Evolutionary conservation across 2,797 vertebrate species (phyloP), one percentile per base, ranked within the genome.

Genomic region (Tympanoctomys barrerae): DNA sequence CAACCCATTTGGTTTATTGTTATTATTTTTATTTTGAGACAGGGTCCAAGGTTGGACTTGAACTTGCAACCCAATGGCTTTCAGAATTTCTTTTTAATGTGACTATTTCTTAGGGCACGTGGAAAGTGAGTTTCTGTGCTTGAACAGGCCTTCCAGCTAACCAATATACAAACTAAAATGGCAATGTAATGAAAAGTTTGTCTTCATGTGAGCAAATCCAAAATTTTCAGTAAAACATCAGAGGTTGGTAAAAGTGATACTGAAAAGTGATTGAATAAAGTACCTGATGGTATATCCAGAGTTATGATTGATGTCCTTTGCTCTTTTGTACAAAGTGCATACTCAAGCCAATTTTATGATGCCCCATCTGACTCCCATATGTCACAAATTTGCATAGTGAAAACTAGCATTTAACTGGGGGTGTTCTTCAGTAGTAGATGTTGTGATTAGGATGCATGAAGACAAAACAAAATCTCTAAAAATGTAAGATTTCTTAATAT

Each of bases 201-300:
- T 79, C 70, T 94, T 28, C 26, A 78, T 91, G 42, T 87, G 21
- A 64, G 24, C 33, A 88, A 91, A 52, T 78, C 7, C 19, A 82
- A 75, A 49, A 68, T 95, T 92, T 90, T 78, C 71, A 61, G 42
- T 70, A 84, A 86, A 95, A 90, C 59, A 90, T 71, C 7, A 89
- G 62, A 78, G 7, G 4, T 46, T 89, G 26, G 16, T 85, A 49
- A 87, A 54, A 33, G 28, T 78, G 7, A 78, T 82, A 26, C 19
- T 59, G 24, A 91, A 66, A 83, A 89, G 83, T 87, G 75, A 57
- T 4, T 89, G 46, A 70, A 66, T 64, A 31, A 89, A 83, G 14
- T 62, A 94, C 21, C 22, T 42, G 42, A 92, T 64, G 31, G 1
- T 42, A 46, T 18, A 75, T 39, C 2, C 26, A 70, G 11, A 73